Percentiles rank a stretch among this genome's conserved stretches.
Conservation (phyloP, 2,888 invertebrate species). For the Ceraclea dissimilis region DNA sequence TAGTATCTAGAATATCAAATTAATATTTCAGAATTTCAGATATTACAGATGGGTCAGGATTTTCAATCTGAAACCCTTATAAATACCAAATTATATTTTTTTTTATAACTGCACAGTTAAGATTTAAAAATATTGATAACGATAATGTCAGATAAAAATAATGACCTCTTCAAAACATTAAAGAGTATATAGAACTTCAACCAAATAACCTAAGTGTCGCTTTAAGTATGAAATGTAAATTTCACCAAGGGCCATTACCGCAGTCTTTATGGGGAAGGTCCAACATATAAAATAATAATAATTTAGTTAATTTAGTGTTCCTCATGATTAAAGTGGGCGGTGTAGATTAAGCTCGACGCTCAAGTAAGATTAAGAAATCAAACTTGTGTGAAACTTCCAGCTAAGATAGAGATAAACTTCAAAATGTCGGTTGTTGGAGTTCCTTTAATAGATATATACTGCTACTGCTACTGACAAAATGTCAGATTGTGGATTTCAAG, state of each 20-base stretch:
- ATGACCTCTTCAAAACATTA: too few species aligned
- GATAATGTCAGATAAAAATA: too few species aligned
- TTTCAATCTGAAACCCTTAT: too few species aligned
- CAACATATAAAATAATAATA: background rate
- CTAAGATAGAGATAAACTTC: slow-evolving; percentile 12
- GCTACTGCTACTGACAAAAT: background rate
- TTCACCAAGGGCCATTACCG: background rate
- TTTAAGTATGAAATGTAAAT: background rate
- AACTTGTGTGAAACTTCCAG: slow-evolving; percentile 11
- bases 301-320: background rate
- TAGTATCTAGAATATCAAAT: too few species aligned
- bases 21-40: too few species aligned
- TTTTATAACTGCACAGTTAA: too few species aligned
- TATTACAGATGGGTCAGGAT: too few species aligned
- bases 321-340: slow-evolving; percentile 13
- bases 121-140: too few species aligned
- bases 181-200: background rate
- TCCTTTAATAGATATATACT: too few species aligned
- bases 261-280: background rate
- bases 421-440: background rate
- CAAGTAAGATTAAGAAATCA: slow-evolving; percentile 18
- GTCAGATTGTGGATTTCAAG: background rate
- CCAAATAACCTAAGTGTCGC: background rate
- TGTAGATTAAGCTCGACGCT: slow-evolving; percentile 10
- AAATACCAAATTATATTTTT: too few species aligned